Percentiles rank a stretch among this genome's conserved stretches.
Conservation (phyloP, 2,888 invertebrate species). For the Trachelus tabidus region DNA sequence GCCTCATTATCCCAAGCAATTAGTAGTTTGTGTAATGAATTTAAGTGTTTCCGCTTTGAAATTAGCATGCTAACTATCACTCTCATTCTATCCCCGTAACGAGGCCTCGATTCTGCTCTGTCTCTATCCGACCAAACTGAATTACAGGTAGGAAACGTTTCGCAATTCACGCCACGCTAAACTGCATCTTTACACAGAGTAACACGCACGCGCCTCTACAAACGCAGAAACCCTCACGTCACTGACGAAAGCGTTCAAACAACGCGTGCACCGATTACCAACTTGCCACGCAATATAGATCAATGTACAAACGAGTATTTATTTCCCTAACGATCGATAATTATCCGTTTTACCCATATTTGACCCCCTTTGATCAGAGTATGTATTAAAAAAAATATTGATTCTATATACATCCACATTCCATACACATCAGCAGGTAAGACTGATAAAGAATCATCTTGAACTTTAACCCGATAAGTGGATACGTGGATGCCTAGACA, state of each 20-base stretch:
- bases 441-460: not conserved
- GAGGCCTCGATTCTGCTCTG: slow-evolving; percentile 8
- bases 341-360: not conserved
- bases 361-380: not conserved
- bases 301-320: slow-evolving; percentile 6
- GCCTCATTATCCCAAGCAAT: slow-evolving; percentile 54
- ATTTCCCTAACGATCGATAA: not conserved
- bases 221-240: slow-evolving; percentile 16
- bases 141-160: slow-evolving; percentile 34
- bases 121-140: slow-evolving; percentile 26
- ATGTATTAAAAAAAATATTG: not conserved
- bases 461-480: slow-evolving; percentile 9
- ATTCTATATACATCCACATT: not conserved
- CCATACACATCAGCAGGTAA: not conserved
- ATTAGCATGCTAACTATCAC: slow-evolving; percentile 56
- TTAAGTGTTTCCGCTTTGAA: slow-evolving; percentile 55
- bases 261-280: slow-evolving; percentile 33
- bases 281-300: slow-evolving; percentile 9
- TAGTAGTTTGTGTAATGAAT: slow-evolving; percentile 58
- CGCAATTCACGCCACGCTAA: slow-evolving; percentile 37
- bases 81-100: slow-evolving; percentile 8
- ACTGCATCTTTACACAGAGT: slow-evolving; percentile 29
- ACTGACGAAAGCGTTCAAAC: slow-evolving; percentile 29
- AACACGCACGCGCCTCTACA: not conserved
- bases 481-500: slow-evolving; percentile 25